Percentiles rank a stretch among this genome's conserved stretches.
phyloP scores from a whole-genome alignment of 2,113 vertebrate genomes.

The Oryzias curvinotus region DNA sequence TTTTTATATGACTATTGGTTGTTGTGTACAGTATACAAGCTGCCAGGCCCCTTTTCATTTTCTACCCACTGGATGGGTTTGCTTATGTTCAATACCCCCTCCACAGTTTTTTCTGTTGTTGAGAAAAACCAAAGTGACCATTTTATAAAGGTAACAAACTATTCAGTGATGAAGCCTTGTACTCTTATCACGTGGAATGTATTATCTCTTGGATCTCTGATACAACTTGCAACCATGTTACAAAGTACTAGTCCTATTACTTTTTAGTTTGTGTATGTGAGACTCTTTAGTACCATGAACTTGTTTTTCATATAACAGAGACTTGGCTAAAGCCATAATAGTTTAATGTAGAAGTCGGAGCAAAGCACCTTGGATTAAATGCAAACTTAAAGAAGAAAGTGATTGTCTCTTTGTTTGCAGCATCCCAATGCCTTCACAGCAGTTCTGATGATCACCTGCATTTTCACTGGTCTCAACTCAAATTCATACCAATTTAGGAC shows the following conservation, averaged over 20 bases:
- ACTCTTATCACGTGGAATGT: slow-evolving; percentile 43
- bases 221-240: slow-evolving; percentile 30
- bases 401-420: slow-evolving; percentile 26
- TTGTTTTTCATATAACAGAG: slow-evolving; percentile 39
- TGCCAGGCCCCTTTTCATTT: slow-evolving; percentile 16
- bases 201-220: slow-evolving; percentile 42
- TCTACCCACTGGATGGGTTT: slow-evolving; percentile 69
- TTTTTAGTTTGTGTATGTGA: slow-evolving; percentile 1
- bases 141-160: slow-evolving; percentile 33
- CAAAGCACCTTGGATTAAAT: slow-evolving; percentile 22
- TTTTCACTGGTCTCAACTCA: too few species aligned
- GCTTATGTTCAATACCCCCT: slow-evolving; percentile 44
- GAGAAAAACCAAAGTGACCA: slow-evolving; percentile 54
- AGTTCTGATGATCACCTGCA: too few species aligned
- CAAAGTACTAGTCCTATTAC: slow-evolving; percentile 15
- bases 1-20: slow-evolving; percentile 20
- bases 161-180: slow-evolving; percentile 24
- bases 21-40: slow-evolving; percentile 17
- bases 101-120: slow-evolving; percentile 32
- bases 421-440: too few species aligned
- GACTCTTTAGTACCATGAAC: slow-evolving; percentile 5
- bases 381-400: neutral
- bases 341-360: slow-evolving; percentile 31
- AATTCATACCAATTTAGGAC: too few species aligned
- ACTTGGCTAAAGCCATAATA: slow-evolving; percentile 39